These are phyloP conservation scores for Agrochola lota DNA, from an alignment of 2,888 invertebrate genomes.

Conservation along the genomic window DNA sequence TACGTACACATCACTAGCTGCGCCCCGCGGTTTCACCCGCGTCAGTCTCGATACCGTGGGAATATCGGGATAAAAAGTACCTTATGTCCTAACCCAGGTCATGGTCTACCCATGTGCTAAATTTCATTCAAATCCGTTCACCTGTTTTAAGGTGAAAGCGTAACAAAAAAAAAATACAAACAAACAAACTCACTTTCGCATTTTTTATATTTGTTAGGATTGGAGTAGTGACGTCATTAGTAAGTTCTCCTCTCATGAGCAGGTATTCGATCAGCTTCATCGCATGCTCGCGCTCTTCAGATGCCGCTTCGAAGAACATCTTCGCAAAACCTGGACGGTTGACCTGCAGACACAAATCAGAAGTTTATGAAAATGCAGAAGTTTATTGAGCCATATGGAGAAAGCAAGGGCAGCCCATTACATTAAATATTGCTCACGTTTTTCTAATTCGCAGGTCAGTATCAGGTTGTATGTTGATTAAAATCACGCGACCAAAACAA, in stretches of 20 bases:
- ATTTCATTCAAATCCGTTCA: too few species aligned
- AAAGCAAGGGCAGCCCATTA: neutral
- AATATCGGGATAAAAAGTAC: too few species aligned
- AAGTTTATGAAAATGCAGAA: neutral
- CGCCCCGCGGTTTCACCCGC: too few species aligned
- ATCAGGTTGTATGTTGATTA: too few species aligned
- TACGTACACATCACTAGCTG: too few species aligned
- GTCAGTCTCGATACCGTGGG: too few species aligned
- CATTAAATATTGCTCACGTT: neutral
- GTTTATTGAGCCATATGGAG: neutral
- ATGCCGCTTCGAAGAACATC: constrained; percentile 95
- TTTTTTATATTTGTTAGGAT: too few species aligned
- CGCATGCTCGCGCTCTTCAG: constrained; percentile 97
- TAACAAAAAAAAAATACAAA: too few species aligned
- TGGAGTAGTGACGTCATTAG: constrained; percentile 89
- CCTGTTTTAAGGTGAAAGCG: constrained; percentile 40
- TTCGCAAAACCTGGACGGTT: constrained; percentile 97
- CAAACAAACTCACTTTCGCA: too few species aligned
- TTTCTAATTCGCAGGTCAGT: too few species aligned
- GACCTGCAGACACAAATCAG: constrained; percentile 71
- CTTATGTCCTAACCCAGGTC: too few species aligned
- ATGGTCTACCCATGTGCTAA: too few species aligned
- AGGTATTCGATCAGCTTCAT: constrained; percentile 96
- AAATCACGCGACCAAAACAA: neutral
- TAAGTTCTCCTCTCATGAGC: constrained; percentile 95